A percentile compares a stretch with the other conserved stretches of the same genome.
Evolutionary conservation across 2,113 vertebrate genomes (phyloP).

Genomic region (Istiophorus platypterus): DNA sequence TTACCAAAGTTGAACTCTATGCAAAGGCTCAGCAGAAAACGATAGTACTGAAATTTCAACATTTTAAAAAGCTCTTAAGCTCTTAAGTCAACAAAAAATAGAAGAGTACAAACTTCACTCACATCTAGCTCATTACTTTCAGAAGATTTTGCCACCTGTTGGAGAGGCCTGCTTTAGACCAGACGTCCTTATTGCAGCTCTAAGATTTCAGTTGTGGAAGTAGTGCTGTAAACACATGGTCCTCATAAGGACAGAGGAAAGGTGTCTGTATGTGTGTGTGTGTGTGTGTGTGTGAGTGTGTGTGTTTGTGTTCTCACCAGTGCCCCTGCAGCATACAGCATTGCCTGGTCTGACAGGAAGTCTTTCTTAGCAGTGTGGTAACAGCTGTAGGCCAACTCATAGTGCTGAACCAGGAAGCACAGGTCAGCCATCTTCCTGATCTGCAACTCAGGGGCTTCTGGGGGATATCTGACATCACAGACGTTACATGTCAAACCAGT

Average conservation of each 20-base stretch:
- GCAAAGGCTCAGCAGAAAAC: no score
- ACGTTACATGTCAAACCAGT: background rate
- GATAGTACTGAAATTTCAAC: no score
- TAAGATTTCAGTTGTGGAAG: background rate
- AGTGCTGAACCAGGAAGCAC: constrained; percentile 98
- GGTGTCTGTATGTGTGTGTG: background rate
- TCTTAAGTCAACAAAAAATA: no score
- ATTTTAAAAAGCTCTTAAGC: no score
- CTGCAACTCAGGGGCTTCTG: constrained; percentile 98
- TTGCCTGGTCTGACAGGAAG: constrained; percentile 98
- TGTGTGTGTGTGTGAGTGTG: background rate
- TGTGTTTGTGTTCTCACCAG: constrained; percentile 86
- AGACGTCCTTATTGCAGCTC: background rate
- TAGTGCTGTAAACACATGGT: background rate
- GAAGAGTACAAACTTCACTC: no score
- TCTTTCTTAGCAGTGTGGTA: constrained; percentile 99
- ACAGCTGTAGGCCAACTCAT: constrained; percentile 97
- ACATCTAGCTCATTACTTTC: no score
- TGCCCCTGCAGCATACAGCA: constrained; percentile 97
- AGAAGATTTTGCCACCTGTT: no score
- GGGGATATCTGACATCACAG: constrained; percentile 89
- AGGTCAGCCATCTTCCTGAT: constrained; percentile 99
- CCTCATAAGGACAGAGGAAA: background rate
- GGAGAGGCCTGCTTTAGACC: no score
- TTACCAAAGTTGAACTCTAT: no score